phyloP scores from a whole-genome alignment of 1,140 invertebrate species.

The Xylocopa sonorina region DNA sequence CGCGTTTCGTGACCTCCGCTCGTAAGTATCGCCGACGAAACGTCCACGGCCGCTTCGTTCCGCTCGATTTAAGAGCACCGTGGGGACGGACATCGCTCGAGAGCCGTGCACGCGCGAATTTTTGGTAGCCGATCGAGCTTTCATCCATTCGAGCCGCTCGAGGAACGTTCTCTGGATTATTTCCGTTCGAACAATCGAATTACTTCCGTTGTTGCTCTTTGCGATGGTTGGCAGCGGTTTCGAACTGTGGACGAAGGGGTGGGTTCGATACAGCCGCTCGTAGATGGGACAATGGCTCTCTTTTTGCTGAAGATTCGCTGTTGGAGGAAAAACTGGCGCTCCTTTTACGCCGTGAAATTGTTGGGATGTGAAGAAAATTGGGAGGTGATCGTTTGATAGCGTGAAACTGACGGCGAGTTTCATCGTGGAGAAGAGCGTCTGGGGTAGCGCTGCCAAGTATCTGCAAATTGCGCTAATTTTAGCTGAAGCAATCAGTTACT shows the following conservation, averaged over 20 bases:
- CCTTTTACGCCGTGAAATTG: conserved; percentile 8
- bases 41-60: conserved; percentile 31
- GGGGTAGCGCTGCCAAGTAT: conserved; percentile 1
- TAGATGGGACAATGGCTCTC: no score
- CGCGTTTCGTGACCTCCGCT: conserved; percentile 50
- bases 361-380: conserved; percentile 24
- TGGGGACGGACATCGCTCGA: background rate
- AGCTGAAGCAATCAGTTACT: no score
- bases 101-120: conserved; percentile 24
- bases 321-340: no score
- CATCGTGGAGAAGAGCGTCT: background rate
- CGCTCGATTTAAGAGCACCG: conserved; percentile 45
- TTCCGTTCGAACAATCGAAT: no score
- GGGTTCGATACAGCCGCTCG: no score
- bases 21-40: conserved; percentile 55
- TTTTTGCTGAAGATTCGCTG: no score
- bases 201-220: no score
- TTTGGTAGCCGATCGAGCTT: background rate
- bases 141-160: no score
- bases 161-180: no score
- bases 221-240: no score
- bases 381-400: conserved; percentile 2
- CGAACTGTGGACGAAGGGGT: no score
- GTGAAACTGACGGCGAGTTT: conserved; percentile 17
- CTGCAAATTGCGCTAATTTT: conserved; percentile 17